Conservation (phyloP, 2,113 vertebrate species). For the Saccopteryx leptura region DNA sequence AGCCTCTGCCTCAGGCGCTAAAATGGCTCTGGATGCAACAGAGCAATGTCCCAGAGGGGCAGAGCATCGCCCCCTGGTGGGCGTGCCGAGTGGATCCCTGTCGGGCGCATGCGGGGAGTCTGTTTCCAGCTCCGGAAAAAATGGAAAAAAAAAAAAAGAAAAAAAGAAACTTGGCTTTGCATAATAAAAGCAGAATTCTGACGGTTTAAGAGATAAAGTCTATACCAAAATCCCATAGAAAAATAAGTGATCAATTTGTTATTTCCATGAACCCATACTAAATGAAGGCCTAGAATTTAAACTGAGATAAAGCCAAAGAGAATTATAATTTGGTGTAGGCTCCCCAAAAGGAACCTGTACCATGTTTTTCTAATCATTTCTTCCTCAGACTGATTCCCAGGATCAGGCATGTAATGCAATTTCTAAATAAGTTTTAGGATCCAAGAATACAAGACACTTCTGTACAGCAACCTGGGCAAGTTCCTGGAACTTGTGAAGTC, state of each 20-base stretch:
- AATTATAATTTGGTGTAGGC: neutral
- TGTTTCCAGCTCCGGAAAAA: too few relatives aligned
- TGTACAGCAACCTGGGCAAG: neutral
- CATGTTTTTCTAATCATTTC: neutral
- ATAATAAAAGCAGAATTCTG: slow-evolving; percentile 7
- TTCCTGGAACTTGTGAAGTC: neutral
- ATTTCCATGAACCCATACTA: neutral
- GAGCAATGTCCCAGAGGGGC: too few relatives aligned
- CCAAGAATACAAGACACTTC: neutral
- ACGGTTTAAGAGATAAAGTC: neutral
- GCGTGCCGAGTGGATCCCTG: too few relatives aligned
- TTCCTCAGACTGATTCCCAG: neutral
- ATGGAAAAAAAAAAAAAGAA: too few relatives aligned
- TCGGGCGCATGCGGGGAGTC: too few relatives aligned
- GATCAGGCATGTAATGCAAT: neutral
- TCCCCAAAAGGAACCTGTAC: neutral
- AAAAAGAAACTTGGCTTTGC: slow-evolving; percentile 27
- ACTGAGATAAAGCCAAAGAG: neutral
- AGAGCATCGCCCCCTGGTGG: too few relatives aligned
- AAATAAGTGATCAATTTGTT: neutral
- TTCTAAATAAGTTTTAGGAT: slow-evolving; percentile 9
- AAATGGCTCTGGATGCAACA: too few relatives aligned
- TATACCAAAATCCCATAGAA: neutral
- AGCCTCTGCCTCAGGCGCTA: too few relatives aligned
- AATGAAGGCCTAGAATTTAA: neutral